Evolutionary conservation across 2,797 vertebrate genomes (phyloP).

Genomic region (Helarctos malayanus): DNA sequence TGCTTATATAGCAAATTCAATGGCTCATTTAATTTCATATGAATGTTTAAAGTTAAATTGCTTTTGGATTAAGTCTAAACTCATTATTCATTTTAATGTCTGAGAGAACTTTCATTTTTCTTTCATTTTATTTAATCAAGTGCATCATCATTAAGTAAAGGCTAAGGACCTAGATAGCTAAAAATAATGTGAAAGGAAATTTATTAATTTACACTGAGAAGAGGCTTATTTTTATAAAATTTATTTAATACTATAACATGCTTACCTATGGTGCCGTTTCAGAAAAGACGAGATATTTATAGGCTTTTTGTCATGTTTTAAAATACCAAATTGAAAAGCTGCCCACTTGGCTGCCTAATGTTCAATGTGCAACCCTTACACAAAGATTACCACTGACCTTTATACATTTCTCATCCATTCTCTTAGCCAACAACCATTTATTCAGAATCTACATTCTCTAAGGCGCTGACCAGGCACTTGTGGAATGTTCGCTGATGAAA

Average conservation of each 20-base stretch:
- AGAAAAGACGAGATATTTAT: conserved; percentile 79
- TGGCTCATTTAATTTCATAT: conserved; percentile 96
- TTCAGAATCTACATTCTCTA: conserved; percentile 4
- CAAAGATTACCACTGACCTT: conserved; percentile 61
- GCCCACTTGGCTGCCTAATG: conserved; percentile 27
- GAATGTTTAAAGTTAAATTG: conserved; percentile 95
- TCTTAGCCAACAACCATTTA: conserved; percentile 50
- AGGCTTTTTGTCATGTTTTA: conserved; percentile 73
- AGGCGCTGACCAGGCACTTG: not conserved
- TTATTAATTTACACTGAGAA: conserved; percentile 89
- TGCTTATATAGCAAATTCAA: conserved; percentile 94
- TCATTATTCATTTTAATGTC: conserved; percentile 93
- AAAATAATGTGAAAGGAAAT: conserved; percentile 88
- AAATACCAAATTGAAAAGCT: conserved; percentile 67
- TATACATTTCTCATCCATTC: conserved; percentile 56
- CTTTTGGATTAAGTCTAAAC: conserved; percentile 95
- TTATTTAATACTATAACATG: conserved; percentile 82
- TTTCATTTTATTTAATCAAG: conserved; percentile 92
- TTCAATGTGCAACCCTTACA: conserved; percentile 45
- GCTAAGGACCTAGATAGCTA: conserved; percentile 86
- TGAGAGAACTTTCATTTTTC: conserved; percentile 93
- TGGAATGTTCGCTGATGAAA: not conserved
- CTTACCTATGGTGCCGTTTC: conserved; percentile 76
- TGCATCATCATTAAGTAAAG: conserved; percentile 91
- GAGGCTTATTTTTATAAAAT: conserved; percentile 88